Evolutionary conservation across 2,888 invertebrate species (phyloP).

Genomic region (Melinaea menophilus): DNA sequence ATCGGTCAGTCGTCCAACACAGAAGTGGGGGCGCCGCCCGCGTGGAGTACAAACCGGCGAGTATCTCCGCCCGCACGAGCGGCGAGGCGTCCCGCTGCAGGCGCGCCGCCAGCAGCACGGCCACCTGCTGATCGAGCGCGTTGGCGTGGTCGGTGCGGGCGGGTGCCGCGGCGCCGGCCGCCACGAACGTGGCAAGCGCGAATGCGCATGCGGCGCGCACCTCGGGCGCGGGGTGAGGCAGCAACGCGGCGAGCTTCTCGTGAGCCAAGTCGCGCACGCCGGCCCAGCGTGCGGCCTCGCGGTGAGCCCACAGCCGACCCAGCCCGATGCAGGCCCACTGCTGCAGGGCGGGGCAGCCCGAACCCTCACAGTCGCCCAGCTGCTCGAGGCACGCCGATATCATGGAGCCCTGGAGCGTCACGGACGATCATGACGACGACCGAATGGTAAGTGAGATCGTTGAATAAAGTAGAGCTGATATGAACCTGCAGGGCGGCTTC

Average conservation of each 20-base stretch:
- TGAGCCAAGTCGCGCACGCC: constrained; percentile 97
- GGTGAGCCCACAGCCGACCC: constrained; percentile 93
- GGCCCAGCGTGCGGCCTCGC: constrained; percentile 94
- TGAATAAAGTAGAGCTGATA: background rate
- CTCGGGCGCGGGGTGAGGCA: constrained; percentile 91
- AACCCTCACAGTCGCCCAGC: constrained; percentile 87
- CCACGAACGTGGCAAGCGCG: constrained; percentile 96
- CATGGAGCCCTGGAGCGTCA: constrained; percentile 84
- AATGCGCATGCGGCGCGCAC: constrained; percentile 95
- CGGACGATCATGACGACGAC: background rate
- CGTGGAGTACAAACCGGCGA: constrained; percentile 80
- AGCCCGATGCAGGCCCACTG: constrained; percentile 96
- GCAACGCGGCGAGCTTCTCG: constrained; percentile 91
- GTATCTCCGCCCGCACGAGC: constrained; percentile 91
- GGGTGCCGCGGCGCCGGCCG: constrained; percentile 83
- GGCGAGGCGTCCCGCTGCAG: constrained; percentile 90
- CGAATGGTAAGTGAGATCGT: background rate
- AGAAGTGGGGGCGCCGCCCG: background rate
- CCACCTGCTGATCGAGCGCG: constrained; percentile 95
- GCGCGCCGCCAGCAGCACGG: constrained; percentile 89
- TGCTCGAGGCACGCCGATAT: constrained; percentile 96
- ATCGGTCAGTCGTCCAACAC: background rate
- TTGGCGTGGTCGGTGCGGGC: constrained; percentile 95
- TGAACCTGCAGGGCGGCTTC: constrained; percentile 85
- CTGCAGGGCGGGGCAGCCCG: constrained; percentile 87